phyloP scores from a whole-genome alignment of 2,797 vertebrate species.

The Bothrops alternatus region DNA sequence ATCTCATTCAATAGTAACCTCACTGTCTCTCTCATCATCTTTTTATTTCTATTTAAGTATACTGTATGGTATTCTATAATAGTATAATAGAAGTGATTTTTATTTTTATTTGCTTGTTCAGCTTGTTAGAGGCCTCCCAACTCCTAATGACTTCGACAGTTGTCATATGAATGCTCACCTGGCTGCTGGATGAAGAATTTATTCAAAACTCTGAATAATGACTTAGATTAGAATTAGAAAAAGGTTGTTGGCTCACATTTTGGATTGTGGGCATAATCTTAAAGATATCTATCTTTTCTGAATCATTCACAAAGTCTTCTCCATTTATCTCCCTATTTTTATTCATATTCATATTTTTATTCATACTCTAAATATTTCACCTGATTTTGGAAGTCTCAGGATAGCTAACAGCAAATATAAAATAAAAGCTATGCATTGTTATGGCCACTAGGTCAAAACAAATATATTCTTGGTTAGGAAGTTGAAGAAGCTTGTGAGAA shows the following conservation, averaged over 20 bases:
- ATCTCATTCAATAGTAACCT: not conserved
- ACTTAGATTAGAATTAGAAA: not conserved
- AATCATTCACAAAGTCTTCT: not conserved
- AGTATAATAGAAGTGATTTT: not conserved
- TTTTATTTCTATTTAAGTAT: not conserved
- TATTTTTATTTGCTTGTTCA: not conserved
- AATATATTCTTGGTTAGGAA: not conserved
- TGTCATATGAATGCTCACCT: not conserved
- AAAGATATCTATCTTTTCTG: not conserved
- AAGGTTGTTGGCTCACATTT: not conserved
- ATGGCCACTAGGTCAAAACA: not conserved
- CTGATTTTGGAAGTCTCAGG: not conserved
- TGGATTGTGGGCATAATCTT: not conserved
- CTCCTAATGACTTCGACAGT: not conserved
- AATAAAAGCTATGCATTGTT: not conserved
- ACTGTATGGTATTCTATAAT: not conserved
- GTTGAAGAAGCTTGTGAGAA: not conserved
- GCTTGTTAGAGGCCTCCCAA: not conserved
- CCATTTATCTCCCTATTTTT: not conserved
- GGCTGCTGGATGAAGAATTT: not conserved
- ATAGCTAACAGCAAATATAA: not conserved
- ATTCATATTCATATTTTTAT: not conserved
- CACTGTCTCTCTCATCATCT: not conserved
- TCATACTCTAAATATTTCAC: not conserved
- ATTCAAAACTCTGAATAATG: not conserved